phyloP scores from a whole-genome alignment of 2,113 vertebrate genomes.

The Limanda limanda region DNA sequence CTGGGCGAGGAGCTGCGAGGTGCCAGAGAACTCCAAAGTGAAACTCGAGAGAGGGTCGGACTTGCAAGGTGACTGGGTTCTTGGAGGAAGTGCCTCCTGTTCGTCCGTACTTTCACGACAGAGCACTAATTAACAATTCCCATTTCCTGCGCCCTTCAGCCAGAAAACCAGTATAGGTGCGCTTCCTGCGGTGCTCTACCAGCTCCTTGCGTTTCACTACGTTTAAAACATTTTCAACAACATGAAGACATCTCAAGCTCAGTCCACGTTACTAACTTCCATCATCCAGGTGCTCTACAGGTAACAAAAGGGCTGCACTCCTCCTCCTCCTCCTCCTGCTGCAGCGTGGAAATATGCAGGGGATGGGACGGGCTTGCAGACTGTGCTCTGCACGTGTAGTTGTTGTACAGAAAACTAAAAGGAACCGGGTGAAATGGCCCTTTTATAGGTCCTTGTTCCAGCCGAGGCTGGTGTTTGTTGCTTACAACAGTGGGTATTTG shows the following conservation, averaged over 20 bases:
- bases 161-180: neutral
- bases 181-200: conserved; percentile 6
- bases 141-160: conserved; percentile 49
- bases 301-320: conserved; percentile 79
- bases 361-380: conserved; percentile 75
- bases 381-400: conserved; percentile 73
- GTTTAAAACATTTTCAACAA: conserved; percentile 24
- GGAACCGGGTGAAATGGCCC: conserved; percentile 56
- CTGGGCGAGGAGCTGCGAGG: conserved; percentile 50
- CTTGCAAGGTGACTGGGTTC: conserved; percentile 70
- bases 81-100: conserved; percentile 67
- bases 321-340: conserved; percentile 72
- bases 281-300: conserved; percentile 80
- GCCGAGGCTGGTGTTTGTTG: conserved; percentile 42
- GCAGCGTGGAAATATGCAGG: conserved; percentile 58
- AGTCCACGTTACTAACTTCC: conserved; percentile 59
- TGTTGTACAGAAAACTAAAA: conserved; percentile 74
- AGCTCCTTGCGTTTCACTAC: neutral
- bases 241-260: conserved; percentile 70
- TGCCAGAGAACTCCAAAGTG: conserved; percentile 55
- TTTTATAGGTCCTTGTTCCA: conserved; percentile 70
- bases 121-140: conserved; percentile 64
- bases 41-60: conserved; percentile 62
- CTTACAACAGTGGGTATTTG: conserved; percentile 61
- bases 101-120: conserved; percentile 54